Evolutionary conservation across 1,140 invertebrate species (phyloP).

Genomic region (Drosophila cardini): DNA sequence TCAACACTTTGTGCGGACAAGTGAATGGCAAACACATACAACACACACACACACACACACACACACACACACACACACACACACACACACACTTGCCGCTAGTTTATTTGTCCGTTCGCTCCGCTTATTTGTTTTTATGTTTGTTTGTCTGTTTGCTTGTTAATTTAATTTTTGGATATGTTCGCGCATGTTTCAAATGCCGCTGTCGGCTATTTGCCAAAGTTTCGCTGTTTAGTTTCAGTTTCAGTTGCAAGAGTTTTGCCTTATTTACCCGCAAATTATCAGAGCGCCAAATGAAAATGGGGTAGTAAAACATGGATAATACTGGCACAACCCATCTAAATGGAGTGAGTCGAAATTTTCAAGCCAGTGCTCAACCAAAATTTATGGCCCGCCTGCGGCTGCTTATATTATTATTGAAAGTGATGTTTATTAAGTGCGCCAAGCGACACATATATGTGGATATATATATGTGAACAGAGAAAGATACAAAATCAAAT

Average conservation of each 20-base stretch:
- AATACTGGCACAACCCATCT: not conserved
- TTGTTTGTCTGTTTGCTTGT: conserved; percentile 45
- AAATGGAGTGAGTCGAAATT: conserved; percentile 12
- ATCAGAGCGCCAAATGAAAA: conserved; percentile 17
- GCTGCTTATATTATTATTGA: conserved; percentile 56
- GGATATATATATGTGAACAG: not conserved
- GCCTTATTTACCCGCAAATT: conserved; percentile 52
- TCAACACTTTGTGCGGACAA: conserved; percentile 6
- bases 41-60: not conserved
- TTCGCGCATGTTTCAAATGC: conserved; percentile 24
- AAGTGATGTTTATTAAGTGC: conserved; percentile 49
- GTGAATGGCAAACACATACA: conserved; percentile 6
- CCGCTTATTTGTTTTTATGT: conserved; percentile 28
- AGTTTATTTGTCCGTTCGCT: conserved; percentile 7
- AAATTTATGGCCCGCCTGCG: conserved; percentile 48
- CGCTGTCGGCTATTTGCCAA: conserved; percentile 45
- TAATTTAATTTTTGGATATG: conserved; percentile 53
- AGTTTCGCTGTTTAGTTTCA: conserved; percentile 49
- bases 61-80: not conserved
- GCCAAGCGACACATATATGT: conserved; percentile 8
- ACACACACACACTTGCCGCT: not conserved
- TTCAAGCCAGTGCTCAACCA: conserved; percentile 29
- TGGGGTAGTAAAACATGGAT: not conserved
- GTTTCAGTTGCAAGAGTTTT: conserved; percentile 36
- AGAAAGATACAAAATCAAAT: not conserved